Evolutionary conservation across 2,113 vertebrate genomes (phyloP).

Genomic region (Elgaria multicarinata): DNA sequence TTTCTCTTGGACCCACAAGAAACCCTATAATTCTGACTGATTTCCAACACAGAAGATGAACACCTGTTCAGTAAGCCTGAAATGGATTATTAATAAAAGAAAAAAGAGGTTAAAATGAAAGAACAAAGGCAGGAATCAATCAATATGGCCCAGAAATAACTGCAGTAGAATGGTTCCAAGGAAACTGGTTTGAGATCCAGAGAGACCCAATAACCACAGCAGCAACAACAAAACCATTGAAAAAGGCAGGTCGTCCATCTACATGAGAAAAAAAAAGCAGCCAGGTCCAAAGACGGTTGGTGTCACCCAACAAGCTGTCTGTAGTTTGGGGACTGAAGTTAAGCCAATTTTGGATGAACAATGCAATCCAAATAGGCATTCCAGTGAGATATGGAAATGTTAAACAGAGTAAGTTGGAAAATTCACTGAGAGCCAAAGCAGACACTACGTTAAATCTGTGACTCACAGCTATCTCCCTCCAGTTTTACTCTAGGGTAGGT

Average conservation of each 20-base stretch:
- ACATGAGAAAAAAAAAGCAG: slow-evolving; percentile 3
- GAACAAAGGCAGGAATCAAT: not conserved
- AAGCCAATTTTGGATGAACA: not conserved
- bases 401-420: not conserved
- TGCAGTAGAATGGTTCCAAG: not conserved
- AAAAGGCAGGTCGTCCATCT: slow-evolving; percentile 18
- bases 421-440: too few relatives aligned
- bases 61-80: slow-evolving; percentile 21
- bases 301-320: not conserved
- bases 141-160: not conserved
- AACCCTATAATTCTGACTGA: not conserved
- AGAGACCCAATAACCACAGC: not conserved
- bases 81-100: not conserved
- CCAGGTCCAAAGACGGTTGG: not conserved
- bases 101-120: not conserved
- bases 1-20: not conserved
- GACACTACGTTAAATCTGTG: too few relatives aligned
- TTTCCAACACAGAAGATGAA: slow-evolving; percentile 30
- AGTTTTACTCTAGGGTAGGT: too few relatives aligned
- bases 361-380: not conserved
- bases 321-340: not conserved
- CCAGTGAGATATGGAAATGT: not conserved
- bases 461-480: too few relatives aligned
- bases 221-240: not conserved
- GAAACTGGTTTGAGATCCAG: not conserved